A percentile compares a stretch with the other conserved stretches of the same genome.
phyloP scores from a whole-genome alignment of 2,113 vertebrate genomes.

The Phyllostomus discolor region DNA sequence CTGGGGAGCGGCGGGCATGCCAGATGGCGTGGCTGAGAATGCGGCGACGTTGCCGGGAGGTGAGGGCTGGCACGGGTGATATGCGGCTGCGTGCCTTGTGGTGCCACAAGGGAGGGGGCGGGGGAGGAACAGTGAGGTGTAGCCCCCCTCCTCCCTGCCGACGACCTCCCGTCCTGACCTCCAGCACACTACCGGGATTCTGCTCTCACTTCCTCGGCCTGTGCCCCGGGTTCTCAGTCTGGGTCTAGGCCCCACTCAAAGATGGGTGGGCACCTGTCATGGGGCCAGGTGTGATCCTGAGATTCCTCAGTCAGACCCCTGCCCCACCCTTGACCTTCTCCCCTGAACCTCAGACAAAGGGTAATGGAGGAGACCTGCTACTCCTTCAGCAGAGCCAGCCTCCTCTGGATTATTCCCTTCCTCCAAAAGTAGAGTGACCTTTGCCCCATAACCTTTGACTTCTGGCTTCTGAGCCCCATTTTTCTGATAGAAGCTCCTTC shows the following conservation, averaged over 20 bases:
- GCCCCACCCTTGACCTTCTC: background rate
- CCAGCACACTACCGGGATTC: background rate
- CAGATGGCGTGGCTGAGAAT: constrained; percentile 73
- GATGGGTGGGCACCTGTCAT: background rate
- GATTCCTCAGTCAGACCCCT: background rate
- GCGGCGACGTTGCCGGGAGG: constrained; percentile 75
- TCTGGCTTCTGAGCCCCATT: background rate
- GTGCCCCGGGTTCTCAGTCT: background rate
- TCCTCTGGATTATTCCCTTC: background rate
- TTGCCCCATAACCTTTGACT: constrained; percentile 14
- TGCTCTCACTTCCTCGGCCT: background rate
- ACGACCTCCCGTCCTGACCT: constrained; percentile 47
- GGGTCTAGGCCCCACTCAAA: background rate
- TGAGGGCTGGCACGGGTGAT: constrained; percentile 73
- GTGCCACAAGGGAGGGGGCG: constrained; percentile 64
- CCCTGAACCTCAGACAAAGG: background rate
- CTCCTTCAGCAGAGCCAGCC: background rate
- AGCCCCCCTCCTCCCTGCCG: background rate
- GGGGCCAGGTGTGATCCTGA: background rate
- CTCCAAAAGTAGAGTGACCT: background rate
- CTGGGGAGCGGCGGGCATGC: constrained; percentile 72
- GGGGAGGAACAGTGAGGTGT: constrained; percentile 28
- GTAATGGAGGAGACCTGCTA: background rate
- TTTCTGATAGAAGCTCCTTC: background rate
- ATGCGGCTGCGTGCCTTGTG: constrained; percentile 71